phyloP scores from a whole-genome alignment of 2,113 vertebrate genomes.

The Pogonocichla stellata region DNA sequence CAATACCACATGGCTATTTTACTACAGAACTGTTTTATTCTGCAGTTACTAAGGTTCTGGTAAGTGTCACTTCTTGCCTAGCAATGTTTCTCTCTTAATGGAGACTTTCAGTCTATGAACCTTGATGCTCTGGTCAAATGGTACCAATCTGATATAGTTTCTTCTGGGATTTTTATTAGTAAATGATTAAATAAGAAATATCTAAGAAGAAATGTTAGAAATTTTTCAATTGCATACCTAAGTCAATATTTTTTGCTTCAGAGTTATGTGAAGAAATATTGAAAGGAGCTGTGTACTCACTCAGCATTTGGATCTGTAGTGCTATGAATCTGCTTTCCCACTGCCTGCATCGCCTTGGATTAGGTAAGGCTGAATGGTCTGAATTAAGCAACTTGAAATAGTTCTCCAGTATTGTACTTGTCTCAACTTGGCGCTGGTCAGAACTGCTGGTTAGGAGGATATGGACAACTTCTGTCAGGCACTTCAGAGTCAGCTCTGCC shows the following conservation, averaged over 20 bases:
- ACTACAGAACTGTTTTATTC: neutral
- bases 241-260: neutral
- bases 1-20: neutral
- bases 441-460: conserved; percentile 93
- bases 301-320: conserved; percentile 94
- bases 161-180: neutral
- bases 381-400: conserved; percentile 98
- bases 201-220: neutral
- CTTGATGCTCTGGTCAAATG: neutral
- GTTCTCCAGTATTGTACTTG: conserved; percentile 90
- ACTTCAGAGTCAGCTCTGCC: conserved; percentile 89
- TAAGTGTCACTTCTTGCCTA: neutral
- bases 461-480: conserved; percentile 94
- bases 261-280: neutral
- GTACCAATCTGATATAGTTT: neutral
- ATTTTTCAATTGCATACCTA: neutral
- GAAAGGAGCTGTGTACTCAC: conserved; percentile 74
- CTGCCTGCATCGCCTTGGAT: conserved; percentile 75
- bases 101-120: neutral
- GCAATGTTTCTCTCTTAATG: neutral
- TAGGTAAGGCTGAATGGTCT: conserved; percentile 85
- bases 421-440: conserved; percentile 96
- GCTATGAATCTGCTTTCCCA: conserved; percentile 93
- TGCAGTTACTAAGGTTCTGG: neutral
- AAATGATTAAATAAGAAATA: neutral